Conservation (phyloP, 2,113 vertebrate species). For the Oreotragus oreotragus region DNA sequence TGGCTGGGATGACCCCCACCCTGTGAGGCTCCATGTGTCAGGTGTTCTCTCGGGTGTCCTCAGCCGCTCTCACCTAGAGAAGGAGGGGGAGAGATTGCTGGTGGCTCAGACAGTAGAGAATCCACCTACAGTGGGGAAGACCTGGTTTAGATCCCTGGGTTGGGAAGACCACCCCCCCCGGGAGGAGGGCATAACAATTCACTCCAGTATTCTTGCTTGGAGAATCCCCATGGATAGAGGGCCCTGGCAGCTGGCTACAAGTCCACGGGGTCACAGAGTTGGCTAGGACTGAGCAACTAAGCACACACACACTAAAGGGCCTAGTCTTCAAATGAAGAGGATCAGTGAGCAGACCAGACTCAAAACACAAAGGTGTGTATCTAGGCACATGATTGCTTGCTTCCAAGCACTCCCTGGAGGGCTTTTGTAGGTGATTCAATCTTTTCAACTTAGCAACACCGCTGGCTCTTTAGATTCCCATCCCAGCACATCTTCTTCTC, state of each 20-base stretch:
- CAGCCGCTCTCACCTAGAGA: neutral
- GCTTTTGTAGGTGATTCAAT: neutral
- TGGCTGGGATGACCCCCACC: neutral
- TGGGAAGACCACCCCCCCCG: neutral
- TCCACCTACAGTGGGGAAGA: neutral
- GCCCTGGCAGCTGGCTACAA: neutral
- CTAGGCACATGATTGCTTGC: neutral
- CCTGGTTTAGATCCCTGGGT: neutral
- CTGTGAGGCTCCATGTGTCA: neutral
- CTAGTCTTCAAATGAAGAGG: neutral
- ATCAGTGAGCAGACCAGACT: neutral
- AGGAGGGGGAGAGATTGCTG: neutral
- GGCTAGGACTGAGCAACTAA: neutral
- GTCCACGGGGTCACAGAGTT: neutral
- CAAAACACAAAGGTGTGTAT: neutral
- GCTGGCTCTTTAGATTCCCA: neutral
- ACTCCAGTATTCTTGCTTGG: neutral
- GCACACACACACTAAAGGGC: neutral
- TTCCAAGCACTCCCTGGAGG: neutral
- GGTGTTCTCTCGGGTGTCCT: neutral
- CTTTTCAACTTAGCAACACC: neutral
- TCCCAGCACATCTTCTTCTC: neutral
- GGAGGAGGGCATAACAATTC: neutral
- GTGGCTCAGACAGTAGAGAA: neutral
- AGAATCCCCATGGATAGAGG: neutral